A percentile compares a stretch with the other conserved stretches of the same genome.
These are phyloP conservation scores for Nematopogon swammerdamellus DNA, from an alignment of 2,888 invertebrate genomes.

Conservation along the genomic window DNA sequence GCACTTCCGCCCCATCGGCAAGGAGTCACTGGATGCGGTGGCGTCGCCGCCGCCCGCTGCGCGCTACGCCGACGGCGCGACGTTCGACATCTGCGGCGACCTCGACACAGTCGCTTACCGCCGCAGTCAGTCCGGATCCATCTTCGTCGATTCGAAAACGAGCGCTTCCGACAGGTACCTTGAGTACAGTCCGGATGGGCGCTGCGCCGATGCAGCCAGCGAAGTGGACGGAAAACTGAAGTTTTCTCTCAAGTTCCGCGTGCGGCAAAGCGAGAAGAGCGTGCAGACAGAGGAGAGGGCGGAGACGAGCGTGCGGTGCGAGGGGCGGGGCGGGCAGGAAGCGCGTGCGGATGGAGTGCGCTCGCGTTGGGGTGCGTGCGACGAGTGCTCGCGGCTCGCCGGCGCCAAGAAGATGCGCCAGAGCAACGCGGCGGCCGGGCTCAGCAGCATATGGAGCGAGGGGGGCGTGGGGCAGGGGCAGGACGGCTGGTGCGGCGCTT, in stretches of 20 bases:
- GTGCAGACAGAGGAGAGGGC: constrained; percentile 28
- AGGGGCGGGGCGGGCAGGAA: neutral
- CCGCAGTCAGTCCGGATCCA: constrained; percentile 63
- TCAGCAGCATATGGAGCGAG: constrained; percentile 25
- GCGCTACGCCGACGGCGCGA: constrained; percentile 66
- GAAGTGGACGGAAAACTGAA: constrained; percentile 32
- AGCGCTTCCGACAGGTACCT: constrained; percentile 44
- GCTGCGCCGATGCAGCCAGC: constrained; percentile 38
- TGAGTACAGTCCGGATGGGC: constrained; percentile 47
- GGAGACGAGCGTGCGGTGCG: neutral
- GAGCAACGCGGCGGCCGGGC: constrained; percentile 12
- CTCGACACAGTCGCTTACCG: constrained; percentile 63
- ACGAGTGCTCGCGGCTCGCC: constrained; percentile 26
- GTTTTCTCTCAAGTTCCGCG: constrained; percentile 67
- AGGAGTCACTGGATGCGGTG: constrained; percentile 30
- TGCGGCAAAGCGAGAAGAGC: constrained; percentile 31
- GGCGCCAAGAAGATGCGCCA: constrained; percentile 41
- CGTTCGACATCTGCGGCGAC: constrained; percentile 63
- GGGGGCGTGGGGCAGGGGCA: constrained; percentile 19
- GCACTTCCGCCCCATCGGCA: constrained; percentile 80
- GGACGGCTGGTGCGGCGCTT: constrained; percentile 28
- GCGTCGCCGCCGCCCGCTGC: constrained; percentile 20
- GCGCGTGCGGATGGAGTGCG: too few species aligned
- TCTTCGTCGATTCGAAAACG: constrained; percentile 54
- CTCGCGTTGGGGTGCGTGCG: constrained; percentile 26